Evolutionary conservation across 2,113 vertebrate genomes (phyloP).

Genomic region (Solenodon paradoxus): DNA sequence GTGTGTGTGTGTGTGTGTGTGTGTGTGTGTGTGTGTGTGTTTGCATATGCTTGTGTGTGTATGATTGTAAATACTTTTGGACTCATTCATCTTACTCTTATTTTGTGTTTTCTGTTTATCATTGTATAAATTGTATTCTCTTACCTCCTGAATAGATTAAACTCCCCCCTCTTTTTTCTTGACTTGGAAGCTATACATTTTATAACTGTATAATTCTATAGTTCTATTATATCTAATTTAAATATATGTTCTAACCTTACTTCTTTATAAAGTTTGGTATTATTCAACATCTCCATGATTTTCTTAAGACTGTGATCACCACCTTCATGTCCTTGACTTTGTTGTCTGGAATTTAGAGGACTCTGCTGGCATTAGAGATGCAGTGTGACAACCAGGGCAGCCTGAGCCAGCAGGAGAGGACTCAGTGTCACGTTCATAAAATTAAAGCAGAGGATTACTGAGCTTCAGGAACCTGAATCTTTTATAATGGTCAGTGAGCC

Average conservation of each 20-base stretch:
- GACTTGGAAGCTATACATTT: background rate
- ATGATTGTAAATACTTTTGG: background rate
- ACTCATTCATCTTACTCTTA: background rate
- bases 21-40: too few species aligned
- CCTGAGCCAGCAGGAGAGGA: too few species aligned
- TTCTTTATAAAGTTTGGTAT: background rate
- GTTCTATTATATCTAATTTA: background rate
- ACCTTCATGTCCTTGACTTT: background rate
- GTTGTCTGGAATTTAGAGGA: background rate
- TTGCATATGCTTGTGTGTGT: too few species aligned
- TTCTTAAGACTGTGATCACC: background rate
- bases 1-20: background rate
- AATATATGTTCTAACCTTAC: background rate
- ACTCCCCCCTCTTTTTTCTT: background rate
- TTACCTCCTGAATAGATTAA: background rate
- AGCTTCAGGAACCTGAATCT: background rate
- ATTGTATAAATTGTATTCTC: background rate
- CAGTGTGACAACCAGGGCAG: background rate
- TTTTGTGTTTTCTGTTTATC: background rate
- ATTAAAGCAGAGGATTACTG: background rate
- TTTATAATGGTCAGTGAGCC: background rate
- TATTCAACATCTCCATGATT: background rate
- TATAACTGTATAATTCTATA: background rate
- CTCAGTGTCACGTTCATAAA: background rate
- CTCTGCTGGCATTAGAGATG: background rate